Evolutionary conservation across 2,888 invertebrate genomes (phyloP).

Genomic region (Neoitamus cyanurus): DNA sequence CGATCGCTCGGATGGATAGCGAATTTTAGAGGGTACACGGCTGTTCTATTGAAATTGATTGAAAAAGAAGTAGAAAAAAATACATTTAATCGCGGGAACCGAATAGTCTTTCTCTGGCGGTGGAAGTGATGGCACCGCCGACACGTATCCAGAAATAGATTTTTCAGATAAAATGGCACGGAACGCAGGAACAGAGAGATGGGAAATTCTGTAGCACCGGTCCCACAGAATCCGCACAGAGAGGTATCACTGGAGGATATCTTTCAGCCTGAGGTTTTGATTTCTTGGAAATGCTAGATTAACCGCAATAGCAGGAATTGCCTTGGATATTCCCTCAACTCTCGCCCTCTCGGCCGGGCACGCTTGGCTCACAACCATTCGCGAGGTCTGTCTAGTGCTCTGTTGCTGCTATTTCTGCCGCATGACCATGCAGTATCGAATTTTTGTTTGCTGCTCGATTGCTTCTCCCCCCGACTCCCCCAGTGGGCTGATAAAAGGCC

Average conservation of each 20-base stretch:
- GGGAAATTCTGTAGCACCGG: not conserved
- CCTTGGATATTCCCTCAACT: not conserved
- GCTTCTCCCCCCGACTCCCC: not conserved
- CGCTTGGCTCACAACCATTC: not conserved
- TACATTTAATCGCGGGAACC: not conserved
- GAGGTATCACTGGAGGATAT: conserved; percentile 8
- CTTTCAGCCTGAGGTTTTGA: conserved; percentile 21
- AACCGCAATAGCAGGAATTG: conserved; percentile 27
- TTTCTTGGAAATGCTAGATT: conserved; percentile 22
- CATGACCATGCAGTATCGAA: not conserved
- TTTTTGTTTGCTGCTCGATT: not conserved
- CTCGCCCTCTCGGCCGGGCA: not conserved
- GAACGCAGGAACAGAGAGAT: not conserved
- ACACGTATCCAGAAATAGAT: conserved; percentile 5
- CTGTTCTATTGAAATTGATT: not conserved
- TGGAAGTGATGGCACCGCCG: not conserved
- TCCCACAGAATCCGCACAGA: not conserved
- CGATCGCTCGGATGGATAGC: not conserved
- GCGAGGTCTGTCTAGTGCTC: not conserved
- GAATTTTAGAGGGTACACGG: not conserved
- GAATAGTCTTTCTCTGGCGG: not conserved
- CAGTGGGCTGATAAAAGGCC: not conserved
- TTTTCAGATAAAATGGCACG: not conserved
- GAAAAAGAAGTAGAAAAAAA: not conserved
- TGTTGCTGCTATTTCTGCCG: not conserved